A percentile compares a stretch with the other conserved stretches of the same genome.
phyloP scores from a whole-genome alignment of 2,797 vertebrate species.

The Sebastes aleutianus region DNA sequence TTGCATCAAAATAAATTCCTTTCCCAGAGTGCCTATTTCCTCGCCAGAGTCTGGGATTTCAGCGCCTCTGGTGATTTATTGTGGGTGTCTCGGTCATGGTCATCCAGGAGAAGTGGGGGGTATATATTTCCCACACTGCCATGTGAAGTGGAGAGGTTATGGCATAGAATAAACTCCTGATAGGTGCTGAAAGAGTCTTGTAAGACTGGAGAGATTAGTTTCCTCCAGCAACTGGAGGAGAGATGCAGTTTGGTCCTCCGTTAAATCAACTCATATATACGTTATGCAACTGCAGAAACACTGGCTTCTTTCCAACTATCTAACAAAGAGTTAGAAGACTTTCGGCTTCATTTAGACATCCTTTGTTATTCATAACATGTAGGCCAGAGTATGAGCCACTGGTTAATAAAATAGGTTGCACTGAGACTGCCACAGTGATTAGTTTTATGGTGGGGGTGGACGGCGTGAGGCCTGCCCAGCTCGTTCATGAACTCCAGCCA shows the following conservation, averaged over 20 bases:
- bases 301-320: neutral
- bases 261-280: neutral
- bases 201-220: constrained; percentile 34
- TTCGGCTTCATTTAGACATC: neutral
- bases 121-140: constrained; percentile 70
- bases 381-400: neutral
- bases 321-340: neutral
- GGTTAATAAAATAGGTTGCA: constrained; percentile 44
- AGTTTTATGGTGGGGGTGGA: constrained; percentile 56
- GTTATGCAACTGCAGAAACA: neutral
- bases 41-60: constrained; percentile 72
- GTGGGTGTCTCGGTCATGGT: constrained; percentile 69
- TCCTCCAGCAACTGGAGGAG: constrained; percentile 16
- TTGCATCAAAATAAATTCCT: constrained; percentile 75
- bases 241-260: neutral
- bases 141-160: constrained; percentile 51
- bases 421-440: constrained; percentile 45
- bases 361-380: neutral
- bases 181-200: constrained; percentile 60
- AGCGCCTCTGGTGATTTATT: constrained; percentile 75
- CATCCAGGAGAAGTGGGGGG: constrained; percentile 56
- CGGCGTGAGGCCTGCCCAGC: constrained; percentile 41
- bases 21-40: constrained; percentile 80
- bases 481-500: constrained; percentile 66
- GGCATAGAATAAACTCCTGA: constrained; percentile 47